Percentiles rank a stretch among this genome's conserved stretches.
Evolutionary conservation across 2,888 invertebrate species (phyloP).

Genomic region (Ecliptopera silaceata): DNA sequence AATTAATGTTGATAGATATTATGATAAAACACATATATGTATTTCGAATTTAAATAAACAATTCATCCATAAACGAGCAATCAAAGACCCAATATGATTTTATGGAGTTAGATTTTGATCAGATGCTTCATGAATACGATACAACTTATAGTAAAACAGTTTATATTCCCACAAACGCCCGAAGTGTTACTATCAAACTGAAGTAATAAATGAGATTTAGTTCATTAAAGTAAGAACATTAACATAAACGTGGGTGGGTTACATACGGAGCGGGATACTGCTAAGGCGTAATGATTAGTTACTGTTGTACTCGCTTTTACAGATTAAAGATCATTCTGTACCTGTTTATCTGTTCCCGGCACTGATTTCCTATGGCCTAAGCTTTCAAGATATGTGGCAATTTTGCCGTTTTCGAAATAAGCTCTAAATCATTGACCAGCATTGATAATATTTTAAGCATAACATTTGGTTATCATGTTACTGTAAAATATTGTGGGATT

Average conservation of each 20-base stretch:
- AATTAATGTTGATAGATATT: slow-evolving; percentile 45
- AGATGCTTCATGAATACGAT: slow-evolving; percentile 36
- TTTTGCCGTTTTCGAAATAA: slow-evolving; percentile 4
- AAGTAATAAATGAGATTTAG: slow-evolving; percentile 64
- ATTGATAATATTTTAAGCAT: slow-evolving; percentile 40
- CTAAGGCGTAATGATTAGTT: slow-evolving; percentile 39
- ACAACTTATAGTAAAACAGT: slow-evolving; percentile 39
- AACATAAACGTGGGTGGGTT: slow-evolving; percentile 62
- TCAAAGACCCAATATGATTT: slow-evolving; percentile 36
- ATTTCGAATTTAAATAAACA: slow-evolving; percentile 45
- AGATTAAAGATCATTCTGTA: slow-evolving; percentile 12
- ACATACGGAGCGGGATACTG: slow-evolving; percentile 39
- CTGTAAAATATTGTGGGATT: slow-evolving; percentile 53
- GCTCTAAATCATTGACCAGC: slow-evolving; percentile 34
- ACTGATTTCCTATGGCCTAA: slow-evolving; percentile 18
- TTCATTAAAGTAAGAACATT: slow-evolving; percentile 58
- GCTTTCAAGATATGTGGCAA: slow-evolving; percentile 23
- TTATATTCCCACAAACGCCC: slow-evolving; percentile 65
- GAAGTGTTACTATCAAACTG: slow-evolving; percentile 52
- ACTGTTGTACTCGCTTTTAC: slow-evolving; percentile 28
- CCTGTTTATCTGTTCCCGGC: slow-evolving; percentile 16
- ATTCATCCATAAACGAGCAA: slow-evolving; percentile 44
- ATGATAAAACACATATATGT: slow-evolving; percentile 51
- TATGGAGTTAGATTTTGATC: slow-evolving; percentile 27
- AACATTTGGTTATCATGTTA: slow-evolving; percentile 47